A percentile compares a stretch with the other conserved stretches of the same genome.
phyloP scores from a whole-genome alignment of 1,140 invertebrate genomes.

The Drosophila nannoptera region DNA sequence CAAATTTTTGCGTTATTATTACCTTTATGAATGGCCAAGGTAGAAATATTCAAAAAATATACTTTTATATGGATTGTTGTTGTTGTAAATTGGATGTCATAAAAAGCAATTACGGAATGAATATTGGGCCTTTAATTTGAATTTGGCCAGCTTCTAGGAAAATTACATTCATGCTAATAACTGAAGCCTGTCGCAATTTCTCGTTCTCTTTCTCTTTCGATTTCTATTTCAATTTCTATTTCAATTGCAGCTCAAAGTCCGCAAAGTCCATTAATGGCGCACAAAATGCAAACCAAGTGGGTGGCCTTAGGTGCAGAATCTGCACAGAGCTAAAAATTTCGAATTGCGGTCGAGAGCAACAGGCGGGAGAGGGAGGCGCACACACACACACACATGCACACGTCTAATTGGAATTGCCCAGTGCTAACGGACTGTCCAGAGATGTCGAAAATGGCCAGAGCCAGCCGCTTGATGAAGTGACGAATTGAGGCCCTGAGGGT shows the following conservation, averaged over 20 bases:
- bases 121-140: too few relatives aligned
- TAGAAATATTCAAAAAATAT: too few relatives aligned
- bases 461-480: not conserved
- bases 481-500: not conserved
- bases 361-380: not conserved
- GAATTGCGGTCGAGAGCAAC: conserved; percentile 53
- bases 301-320: not conserved
- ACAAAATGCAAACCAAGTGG: conserved; percentile 14
- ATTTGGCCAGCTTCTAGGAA: not conserved
- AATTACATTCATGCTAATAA: conserved; percentile 22
- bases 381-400: conserved; percentile 18
- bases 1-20: too few relatives aligned
- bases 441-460: conserved; percentile 50
- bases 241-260: conserved; percentile 9
- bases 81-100: too few relatives aligned
- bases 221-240: conserved; percentile 13
- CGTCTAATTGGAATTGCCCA: conserved; percentile 51
- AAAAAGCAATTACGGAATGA: too few relatives aligned
- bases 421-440: conserved; percentile 21
- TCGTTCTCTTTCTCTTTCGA: conserved; percentile 16
- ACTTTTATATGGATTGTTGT: too few relatives aligned
- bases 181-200: not conserved
- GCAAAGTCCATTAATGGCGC: conserved; percentile 67
- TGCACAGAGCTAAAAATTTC: conserved; percentile 22
- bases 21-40: too few relatives aligned